Percentiles rank a stretch among this genome's conserved stretches.
These are phyloP conservation scores for Chaetura pelagica DNA, from an alignment of 2,113 vertebrate species.

Conservation along the genomic window DNA sequence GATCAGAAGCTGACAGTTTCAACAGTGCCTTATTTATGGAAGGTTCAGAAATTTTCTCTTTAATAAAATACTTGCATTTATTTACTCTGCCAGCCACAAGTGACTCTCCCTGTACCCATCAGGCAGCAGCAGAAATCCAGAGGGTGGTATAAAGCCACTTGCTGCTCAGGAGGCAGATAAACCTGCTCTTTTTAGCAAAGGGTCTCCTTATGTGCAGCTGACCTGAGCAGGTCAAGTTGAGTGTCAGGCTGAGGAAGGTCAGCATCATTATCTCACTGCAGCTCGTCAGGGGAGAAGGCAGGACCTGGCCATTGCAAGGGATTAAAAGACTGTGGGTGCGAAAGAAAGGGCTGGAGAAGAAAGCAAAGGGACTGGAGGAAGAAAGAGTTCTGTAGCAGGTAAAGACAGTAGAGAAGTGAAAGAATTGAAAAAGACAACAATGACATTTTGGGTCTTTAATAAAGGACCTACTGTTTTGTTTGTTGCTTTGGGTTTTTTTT, in stretches of 20 bases:
- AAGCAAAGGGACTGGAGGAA: neutral
- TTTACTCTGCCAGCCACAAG: neutral
- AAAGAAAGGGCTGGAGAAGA: neutral
- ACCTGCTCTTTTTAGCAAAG: neutral
- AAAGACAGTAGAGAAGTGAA: neutral
- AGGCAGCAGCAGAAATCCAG: neutral
- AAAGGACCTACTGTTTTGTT: neutral
- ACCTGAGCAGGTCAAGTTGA: neutral
- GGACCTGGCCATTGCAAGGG: neutral
- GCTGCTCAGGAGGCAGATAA: neutral
- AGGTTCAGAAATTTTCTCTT: neutral
- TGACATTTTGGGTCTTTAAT: neutral
- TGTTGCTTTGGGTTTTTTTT: too few relatives aligned
- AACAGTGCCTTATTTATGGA: neutral
- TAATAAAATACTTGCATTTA: neutral
- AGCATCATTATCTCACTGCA: neutral
- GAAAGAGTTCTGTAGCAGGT: neutral
- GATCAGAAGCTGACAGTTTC: neutral
- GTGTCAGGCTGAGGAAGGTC: fast-evolving
- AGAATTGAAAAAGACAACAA: neutral
- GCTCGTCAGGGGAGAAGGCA: neutral
- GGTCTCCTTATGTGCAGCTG: neutral
- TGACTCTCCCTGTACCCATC: neutral
- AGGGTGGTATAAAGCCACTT: neutral
- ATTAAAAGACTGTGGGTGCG: neutral